Evolutionary conservation across 1,140 invertebrate species (phyloP).

Genomic region (Callitettix versicolor): DNA sequence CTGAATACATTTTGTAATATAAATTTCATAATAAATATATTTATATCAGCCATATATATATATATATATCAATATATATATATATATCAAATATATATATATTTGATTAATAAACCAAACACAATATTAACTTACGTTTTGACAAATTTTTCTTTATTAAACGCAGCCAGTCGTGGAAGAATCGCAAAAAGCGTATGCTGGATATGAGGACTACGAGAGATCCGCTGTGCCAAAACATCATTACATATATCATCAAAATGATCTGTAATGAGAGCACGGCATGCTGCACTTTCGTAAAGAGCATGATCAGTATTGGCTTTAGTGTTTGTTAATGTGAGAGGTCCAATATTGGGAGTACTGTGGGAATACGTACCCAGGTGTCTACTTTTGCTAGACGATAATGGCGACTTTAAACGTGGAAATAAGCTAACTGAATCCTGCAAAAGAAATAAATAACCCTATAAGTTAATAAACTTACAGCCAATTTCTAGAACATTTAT

Average conservation of each 20-base stretch:
- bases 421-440: constrained; percentile 32
- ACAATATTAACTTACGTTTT: constrained; percentile 33
- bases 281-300: constrained; percentile 75
- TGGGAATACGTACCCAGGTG: neutral
- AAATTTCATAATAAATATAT: too few relatives aligned
- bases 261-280: constrained; percentile 69
- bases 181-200: constrained; percentile 81
- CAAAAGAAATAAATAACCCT: constrained; percentile 7
- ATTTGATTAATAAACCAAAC: too few relatives aligned
- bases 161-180: constrained; percentile 88
- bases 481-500: too few relatives aligned
- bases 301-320: constrained; percentile 19
- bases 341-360: neutral
- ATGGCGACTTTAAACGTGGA: constrained; percentile 33
- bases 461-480: too few relatives aligned
- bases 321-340: constrained; percentile 2
- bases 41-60: too few relatives aligned
- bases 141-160: constrained; percentile 74
- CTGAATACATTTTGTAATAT: too few relatives aligned
- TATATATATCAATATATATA: too few relatives aligned
- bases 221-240: constrained; percentile 63
- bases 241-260: constrained; percentile 75
- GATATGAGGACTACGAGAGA: constrained; percentile 64
- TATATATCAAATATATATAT: too few relatives aligned
- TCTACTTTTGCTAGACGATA: constrained; percentile 21